Percentiles rank a stretch among this genome's conserved stretches.
phyloP scores from a whole-genome alignment of 2,113 vertebrate species.

The Syngnathus typhle region DNA sequence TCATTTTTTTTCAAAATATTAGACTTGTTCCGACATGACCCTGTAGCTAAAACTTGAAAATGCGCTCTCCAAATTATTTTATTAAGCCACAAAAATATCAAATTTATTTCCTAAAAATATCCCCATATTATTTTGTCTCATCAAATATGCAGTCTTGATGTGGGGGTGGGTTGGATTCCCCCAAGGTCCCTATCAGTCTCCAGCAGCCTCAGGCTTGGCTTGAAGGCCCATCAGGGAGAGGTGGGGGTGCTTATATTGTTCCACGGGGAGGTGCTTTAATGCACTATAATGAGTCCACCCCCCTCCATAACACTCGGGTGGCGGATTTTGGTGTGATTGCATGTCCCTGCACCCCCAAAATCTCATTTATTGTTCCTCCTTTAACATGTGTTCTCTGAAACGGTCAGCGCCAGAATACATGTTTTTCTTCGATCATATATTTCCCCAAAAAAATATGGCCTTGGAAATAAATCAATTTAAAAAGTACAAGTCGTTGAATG shows the following conservation, averaged over 20 bases:
- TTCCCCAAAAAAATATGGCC: no score
- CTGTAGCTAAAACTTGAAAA: neutral
- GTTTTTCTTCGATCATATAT: no score
- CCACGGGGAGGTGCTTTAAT: conserved; percentile 71
- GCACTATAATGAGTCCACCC: conserved; percentile 74
- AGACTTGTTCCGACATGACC: neutral
- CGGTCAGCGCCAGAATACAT: no score
- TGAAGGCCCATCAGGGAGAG: conserved; percentile 5
- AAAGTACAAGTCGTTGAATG: no score
- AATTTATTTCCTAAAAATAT: neutral
- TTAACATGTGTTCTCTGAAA: no score
- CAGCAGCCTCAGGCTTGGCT: conserved; percentile 69
- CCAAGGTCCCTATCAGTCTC: conserved; percentile 81
- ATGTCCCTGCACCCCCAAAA: conserved; percentile 20
- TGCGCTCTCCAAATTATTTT: neutral
- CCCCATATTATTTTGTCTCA: no score
- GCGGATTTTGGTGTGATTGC: conserved; percentile 32
- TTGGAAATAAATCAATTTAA: no score
- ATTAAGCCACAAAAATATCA: neutral
- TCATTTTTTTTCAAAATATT: neutral
- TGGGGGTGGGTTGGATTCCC: conserved; percentile 27
- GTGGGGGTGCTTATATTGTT: no score
- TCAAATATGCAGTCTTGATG: no score
- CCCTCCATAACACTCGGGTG: neutral
- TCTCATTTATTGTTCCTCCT: no score